phyloP scores from a whole-genome alignment of 2,113 vertebrate species.

The Hydrolagus affinis region DNA sequence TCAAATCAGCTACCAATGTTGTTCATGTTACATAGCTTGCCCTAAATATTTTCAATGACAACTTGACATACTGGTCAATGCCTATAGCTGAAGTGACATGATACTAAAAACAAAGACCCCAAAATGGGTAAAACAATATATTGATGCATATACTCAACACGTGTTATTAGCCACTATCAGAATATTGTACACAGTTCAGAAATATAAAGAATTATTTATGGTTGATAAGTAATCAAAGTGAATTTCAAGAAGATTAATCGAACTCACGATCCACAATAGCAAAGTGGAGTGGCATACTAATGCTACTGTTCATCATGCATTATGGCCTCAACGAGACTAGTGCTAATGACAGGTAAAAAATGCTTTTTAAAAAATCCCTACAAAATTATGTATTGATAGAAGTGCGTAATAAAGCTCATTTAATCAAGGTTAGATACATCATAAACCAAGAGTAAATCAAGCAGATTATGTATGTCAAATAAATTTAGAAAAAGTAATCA shows the following conservation, averaged over 20 bases:
- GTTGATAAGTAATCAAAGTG: neutral
- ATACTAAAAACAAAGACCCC: neutral
- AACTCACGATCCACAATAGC: neutral
- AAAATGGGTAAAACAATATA: neutral
- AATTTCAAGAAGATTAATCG: neutral
- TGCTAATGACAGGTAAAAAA: no score
- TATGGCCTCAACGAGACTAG: neutral
- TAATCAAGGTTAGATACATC: no score
- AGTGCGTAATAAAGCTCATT: no score
- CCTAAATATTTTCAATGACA: neutral
- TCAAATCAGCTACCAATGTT: neutral
- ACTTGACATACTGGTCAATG: neutral
- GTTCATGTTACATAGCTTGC: neutral
- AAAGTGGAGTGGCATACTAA: neutral
- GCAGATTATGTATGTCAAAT: neutral
- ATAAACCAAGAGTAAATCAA: neutral
- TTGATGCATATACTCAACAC: neutral
- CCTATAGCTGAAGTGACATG: neutral
- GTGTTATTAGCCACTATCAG: neutral
- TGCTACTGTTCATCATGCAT: neutral
- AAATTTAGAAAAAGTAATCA: constrained; percentile 8
- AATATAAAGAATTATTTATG: neutral
- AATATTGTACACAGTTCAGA: neutral
- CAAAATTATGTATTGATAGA: no score
- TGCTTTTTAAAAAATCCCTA: no score